A percentile compares a stretch with the other conserved stretches of the same genome.
Evolutionary conservation across 2,113 vertebrate species (phyloP).

Genomic region (Myanophis thanlyinensis): DNA sequence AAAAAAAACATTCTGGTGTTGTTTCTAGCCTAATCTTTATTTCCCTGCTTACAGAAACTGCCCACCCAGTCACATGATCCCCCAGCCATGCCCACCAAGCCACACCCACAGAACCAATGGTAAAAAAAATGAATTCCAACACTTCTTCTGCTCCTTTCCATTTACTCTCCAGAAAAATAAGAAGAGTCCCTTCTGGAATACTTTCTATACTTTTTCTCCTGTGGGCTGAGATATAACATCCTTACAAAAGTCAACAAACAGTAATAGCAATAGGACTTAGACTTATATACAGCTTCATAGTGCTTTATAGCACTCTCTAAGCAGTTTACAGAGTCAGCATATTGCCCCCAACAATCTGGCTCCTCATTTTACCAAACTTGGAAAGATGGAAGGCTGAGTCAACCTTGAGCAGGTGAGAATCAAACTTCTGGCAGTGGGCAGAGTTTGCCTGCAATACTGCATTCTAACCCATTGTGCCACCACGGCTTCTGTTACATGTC

Average conservation of each 20-base stretch:
- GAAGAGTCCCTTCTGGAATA: background rate
- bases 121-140: too few relatives aligned
- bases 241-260: too few relatives aligned
- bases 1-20: too few relatives aligned
- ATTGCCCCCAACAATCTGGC: background rate
- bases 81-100: too few relatives aligned
- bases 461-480: background rate
- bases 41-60: too few relatives aligned
- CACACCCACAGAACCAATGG: too few relatives aligned
- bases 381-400: background rate
- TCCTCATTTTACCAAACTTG: background rate
- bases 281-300: background rate
- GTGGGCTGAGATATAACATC: background rate
- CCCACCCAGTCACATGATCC: too few relatives aligned
- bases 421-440: background rate
- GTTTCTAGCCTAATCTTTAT: too few relatives aligned
- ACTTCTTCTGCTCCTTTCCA: background rate
- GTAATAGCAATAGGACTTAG: too few relatives aligned
- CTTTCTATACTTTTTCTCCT: background rate
- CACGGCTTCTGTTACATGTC: background rate
- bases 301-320: background rate
- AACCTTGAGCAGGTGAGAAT: background rate
- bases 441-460: background rate
- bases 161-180: background rate
- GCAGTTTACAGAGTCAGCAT: background rate